Conservation (phyloP, 2,888 invertebrate species). For the Uloborus plumipes region DNA sequence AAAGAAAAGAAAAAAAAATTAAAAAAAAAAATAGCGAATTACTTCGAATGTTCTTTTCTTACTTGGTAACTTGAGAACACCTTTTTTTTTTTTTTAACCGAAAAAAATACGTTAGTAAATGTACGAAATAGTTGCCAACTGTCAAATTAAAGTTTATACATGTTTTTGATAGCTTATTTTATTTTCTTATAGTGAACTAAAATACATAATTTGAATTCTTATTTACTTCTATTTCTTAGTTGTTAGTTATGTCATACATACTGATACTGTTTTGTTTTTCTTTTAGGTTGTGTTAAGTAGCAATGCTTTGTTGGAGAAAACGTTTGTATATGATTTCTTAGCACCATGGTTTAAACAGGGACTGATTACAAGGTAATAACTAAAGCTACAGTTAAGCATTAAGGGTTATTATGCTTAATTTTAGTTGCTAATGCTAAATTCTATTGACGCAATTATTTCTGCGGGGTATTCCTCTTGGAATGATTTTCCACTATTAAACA, state of each 20-base stretch:
- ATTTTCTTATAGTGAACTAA: too few relatives aligned
- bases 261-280: background rate
- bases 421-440: too few relatives aligned
- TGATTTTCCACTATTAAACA: background rate
- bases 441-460: background rate
- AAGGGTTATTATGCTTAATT: too few relatives aligned
- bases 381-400: background rate
- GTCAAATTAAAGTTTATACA: too few relatives aligned
- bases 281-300: slow-evolving; percentile 69
- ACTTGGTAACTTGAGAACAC: background rate
- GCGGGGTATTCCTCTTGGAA: background rate
- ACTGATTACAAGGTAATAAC: slow-evolving; percentile 70
- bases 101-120: too few relatives aligned
- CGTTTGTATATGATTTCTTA: slow-evolving; percentile 73
- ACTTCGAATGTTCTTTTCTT: background rate
- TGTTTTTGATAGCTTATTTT: too few relatives aligned
- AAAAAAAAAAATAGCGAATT: background rate
- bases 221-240: background rate
- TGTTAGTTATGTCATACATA: background rate
- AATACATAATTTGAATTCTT: too few relatives aligned
- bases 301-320: slow-evolving; percentile 71
- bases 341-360: slow-evolving; percentile 75
- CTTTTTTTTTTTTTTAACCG: too few relatives aligned
- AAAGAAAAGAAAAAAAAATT: too few relatives aligned
- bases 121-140: too few relatives aligned